These are phyloP conservation scores for Sesamia nonagrioides DNA, from an alignment of 1,140 invertebrate species.

Conservation along the genomic window DNA sequence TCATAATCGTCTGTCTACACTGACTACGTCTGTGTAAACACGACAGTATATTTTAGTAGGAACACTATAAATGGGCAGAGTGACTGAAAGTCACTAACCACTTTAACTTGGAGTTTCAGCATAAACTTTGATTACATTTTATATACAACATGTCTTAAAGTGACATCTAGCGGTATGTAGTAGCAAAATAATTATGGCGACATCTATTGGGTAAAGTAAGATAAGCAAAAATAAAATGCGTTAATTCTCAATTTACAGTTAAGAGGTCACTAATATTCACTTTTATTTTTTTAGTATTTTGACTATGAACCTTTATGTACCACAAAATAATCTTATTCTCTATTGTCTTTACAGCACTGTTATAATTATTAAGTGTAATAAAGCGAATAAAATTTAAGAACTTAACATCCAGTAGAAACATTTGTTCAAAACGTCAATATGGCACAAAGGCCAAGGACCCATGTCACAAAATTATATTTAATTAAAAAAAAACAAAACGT, in stretches of 20 bases:
- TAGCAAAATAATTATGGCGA: not conserved
- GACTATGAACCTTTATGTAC: too few species aligned
- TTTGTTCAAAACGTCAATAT: too few species aligned
- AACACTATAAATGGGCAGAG: slow-evolving; percentile 72
- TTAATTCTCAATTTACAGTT: not conserved
- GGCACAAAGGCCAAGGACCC: too few species aligned
- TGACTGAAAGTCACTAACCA: slow-evolving; percentile 71
- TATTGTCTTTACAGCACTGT: too few species aligned
- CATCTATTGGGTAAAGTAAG: not conserved
- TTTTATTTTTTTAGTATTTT: too few species aligned
- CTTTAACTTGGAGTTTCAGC: slow-evolving; percentile 34
- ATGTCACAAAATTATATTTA: too few species aligned
- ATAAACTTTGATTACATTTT: not conserved
- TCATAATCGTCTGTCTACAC: slow-evolving; percentile 56
- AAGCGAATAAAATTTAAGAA: too few species aligned
- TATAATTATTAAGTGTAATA: too few species aligned
- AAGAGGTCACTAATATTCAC: not conserved
- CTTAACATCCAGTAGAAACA: too few species aligned
- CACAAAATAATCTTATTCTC: too few species aligned
- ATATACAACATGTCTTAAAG: not conserved
- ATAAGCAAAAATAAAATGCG: not conserved
- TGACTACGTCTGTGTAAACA: slow-evolving; percentile 72
- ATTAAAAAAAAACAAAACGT: too few species aligned
- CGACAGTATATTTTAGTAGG: slow-evolving; percentile 70
- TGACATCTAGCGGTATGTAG: slow-evolving; percentile 65